phyloP scores from a whole-genome alignment of 2,888 invertebrate species.

The Allacma fusca region DNA sequence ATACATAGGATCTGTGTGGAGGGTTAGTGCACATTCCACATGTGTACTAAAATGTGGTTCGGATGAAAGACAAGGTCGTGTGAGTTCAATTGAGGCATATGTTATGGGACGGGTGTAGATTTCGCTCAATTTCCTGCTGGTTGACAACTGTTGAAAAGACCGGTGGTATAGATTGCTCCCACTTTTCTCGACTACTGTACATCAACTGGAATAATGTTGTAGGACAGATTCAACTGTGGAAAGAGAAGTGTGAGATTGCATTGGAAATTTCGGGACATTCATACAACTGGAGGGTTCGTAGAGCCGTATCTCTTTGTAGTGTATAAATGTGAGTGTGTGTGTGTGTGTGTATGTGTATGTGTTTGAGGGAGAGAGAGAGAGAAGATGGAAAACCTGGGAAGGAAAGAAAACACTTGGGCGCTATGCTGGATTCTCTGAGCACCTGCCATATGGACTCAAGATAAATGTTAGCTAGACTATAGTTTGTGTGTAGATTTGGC shows the following conservation, averaged over 20 bases:
- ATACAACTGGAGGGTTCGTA: background rate
- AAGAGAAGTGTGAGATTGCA: constrained; percentile 8
- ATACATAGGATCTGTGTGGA: too few relatives aligned
- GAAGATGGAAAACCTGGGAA: constrained; percentile 28
- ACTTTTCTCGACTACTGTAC: background rate
- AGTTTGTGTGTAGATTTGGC: constrained; percentile 29
- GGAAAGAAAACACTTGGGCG: constrained; percentile 37
- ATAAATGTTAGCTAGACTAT: constrained; percentile 16
- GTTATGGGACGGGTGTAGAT: constrained; percentile 22
- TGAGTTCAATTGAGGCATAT: constrained; percentile 28
- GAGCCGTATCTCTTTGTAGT: background rate
- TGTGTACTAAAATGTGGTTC: background rate
- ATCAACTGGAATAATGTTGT: background rate
- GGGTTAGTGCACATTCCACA: background rate
- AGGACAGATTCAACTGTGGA: too few relatives aligned
- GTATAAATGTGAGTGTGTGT: background rate
- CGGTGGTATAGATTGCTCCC: background rate
- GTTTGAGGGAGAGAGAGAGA: background rate
- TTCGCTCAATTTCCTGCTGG: constrained; percentile 26
- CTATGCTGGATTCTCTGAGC: constrained; percentile 20
- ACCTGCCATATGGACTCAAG: constrained; percentile 37
- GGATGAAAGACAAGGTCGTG: constrained; percentile 30
- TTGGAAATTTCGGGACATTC: constrained; percentile 6
- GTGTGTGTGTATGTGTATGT: background rate
- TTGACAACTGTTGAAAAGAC: constrained; percentile 43